A percentile compares a stretch with the other conserved stretches of the same genome.
Evolutionary conservation across 2,888 invertebrate species (phyloP).

Genomic region (Morinoia aosen): DNA sequence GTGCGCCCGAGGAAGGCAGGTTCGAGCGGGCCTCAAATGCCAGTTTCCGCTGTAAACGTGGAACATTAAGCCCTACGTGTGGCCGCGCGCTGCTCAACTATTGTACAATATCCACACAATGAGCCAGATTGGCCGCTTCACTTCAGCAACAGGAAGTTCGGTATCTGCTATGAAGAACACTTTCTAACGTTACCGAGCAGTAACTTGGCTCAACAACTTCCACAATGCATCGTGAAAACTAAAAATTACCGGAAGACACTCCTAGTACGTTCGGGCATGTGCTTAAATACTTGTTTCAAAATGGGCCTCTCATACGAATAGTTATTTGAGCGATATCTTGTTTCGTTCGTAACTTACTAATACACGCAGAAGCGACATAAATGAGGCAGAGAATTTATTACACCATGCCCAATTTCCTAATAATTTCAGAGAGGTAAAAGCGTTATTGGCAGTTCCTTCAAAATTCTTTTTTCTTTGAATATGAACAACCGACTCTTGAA

Average conservation of each 20-base stretch:
- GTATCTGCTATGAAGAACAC: neutral
- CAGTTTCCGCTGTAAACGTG: neutral
- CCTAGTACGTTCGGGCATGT: neutral
- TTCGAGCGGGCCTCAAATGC: neutral
- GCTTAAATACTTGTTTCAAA: neutral
- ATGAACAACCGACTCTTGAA: neutral
- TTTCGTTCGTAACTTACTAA: neutral
- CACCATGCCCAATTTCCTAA: neutral
- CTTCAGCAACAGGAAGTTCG: neutral
- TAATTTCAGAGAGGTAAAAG: neutral
- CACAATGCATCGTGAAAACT: neutral
- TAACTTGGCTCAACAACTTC: neutral
- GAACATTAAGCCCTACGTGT: neutral
- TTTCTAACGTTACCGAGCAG: neutral
- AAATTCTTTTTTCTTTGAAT: neutral
- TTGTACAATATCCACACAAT: slow-evolving; percentile 3
- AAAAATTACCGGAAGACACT: neutral
- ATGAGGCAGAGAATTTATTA: too few species aligned
- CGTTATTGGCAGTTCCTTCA: neutral
- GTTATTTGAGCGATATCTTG: neutral
- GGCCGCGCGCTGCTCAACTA: neutral
- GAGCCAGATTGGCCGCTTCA: slow-evolving; percentile 4
- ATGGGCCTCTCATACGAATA: neutral
- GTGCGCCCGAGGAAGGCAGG: neutral
- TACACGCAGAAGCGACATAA: neutral